Base-by-base conservation (phyloP, 2,888 invertebrate genomes). In the Ditylenchus weischeri region DNA sequence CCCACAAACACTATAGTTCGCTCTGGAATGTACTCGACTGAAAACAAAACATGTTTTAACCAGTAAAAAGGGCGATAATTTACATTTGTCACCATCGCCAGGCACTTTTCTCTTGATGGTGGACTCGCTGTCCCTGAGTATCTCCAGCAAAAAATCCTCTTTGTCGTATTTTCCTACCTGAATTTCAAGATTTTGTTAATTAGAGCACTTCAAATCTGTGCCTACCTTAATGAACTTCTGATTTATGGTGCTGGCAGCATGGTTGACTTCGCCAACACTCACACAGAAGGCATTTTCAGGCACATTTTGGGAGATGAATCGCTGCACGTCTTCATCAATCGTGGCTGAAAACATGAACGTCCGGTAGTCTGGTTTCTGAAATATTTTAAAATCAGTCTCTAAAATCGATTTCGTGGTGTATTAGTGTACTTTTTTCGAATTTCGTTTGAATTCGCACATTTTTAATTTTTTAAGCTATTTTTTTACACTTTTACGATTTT, bases 341-440 rank as follows among this genome's bases (percentile, higher is more conserved):
- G 69, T 69, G 62, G 69, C 69, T 61, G 69, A 69, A 51, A 69
- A 69, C 62, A 69, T 50, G 47, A 69, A 59, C 21, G 63, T 70
- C 10, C 69, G 69, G 47, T 69, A 51, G 8, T n/a, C 57, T n/a
- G 11, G 21, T n/a, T 18, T 43, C 43, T 43, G 15, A 3, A 43
- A 43, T 3, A 13, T 43, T 13, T 6, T 8, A 43, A 43, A 15
- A 43, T 43, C 29, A 29, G 29, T 29, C 29, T 29, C 2, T 2
- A 29, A 5, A 5, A 29, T 29, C 29, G 29, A 29, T 29, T 4
- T 29, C 3, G 3, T 29, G 29, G 29, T 29, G 29, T 29, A 4
- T 29, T n/a, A n/a, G n/a, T n/a, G n/a, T n/a, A n/a, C n/a, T n/a
- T n/a, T n/a, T n/a, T n/a, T n/a, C n/a, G n/a, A n/a, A n/a, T n/a